A percentile compares a stretch with the other conserved stretches of the same genome.
Evolutionary conservation across 2,113 vertebrate genomes (phyloP).

Genomic region (Tetraodon nigroviridis): DNA sequence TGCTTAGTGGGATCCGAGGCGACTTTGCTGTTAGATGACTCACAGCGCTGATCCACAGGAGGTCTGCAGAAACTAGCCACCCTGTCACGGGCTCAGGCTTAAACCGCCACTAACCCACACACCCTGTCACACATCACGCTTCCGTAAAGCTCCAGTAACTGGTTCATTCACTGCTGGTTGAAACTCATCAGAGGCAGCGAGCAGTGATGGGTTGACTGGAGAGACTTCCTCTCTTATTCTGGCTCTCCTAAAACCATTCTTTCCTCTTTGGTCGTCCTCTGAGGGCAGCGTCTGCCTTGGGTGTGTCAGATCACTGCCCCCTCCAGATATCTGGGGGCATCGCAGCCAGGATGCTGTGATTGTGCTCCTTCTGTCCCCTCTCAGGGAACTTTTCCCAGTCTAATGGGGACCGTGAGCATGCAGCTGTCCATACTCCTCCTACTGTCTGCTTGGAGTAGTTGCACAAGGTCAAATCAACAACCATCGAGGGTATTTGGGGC

Average conservation of each 20-base stretch:
- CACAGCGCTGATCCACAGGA: conserved; percentile 44
- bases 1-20: conserved; percentile 37
- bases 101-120: conserved; percentile 4
- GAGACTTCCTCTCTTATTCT: conserved; percentile 10
- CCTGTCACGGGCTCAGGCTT: conserved; percentile 37
- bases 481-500: neutral
- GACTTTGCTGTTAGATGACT: conserved; percentile 43
- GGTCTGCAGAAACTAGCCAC: conserved; percentile 51
- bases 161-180: neutral
- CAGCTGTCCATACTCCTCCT: neutral
- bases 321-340: conserved; percentile 32
- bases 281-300: conserved; percentile 38
- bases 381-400: neutral
- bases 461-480: neutral
- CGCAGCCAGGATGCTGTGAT: conserved; percentile 14
- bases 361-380: neutral
- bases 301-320: conserved; percentile 48
- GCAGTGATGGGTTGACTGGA: neutral
- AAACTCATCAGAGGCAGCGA: neutral
- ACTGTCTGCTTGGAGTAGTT: too few species aligned
- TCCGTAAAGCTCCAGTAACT: neutral
- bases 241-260: conserved; percentile 29
- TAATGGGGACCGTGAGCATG: neutral
- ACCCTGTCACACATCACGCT: conserved; percentile 30
- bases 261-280: conserved; percentile 24